Evolutionary conservation across 2,113 vertebrate genomes (phyloP).

Genomic region (Myrmophylax atrothorax): DNA sequence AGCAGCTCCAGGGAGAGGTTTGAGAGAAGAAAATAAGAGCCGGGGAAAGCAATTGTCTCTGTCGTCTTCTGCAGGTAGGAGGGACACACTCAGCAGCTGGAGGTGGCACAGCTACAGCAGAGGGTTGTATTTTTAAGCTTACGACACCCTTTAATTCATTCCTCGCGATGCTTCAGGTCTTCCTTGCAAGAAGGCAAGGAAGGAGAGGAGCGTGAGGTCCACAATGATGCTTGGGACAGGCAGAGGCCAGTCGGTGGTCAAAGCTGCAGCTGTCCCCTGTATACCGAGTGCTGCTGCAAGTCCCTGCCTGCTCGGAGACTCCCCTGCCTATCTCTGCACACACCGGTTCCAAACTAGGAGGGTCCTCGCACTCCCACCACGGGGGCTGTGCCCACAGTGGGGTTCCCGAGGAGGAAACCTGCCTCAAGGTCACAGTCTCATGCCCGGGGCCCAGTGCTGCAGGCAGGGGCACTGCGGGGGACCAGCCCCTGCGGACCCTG

Average conservation of each 20-base stretch:
- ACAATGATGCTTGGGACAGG: background rate
- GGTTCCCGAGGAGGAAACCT: background rate
- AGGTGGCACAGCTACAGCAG: conserved; percentile 49
- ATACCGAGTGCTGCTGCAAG: background rate
- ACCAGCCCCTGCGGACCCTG: background rate
- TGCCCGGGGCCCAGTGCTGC: background rate
- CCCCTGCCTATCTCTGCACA: background rate
- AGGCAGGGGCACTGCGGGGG: background rate
- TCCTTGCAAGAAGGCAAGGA: background rate
- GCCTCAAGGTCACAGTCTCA: background rate
- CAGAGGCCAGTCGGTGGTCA: background rate
- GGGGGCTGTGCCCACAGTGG: fast-evolving
- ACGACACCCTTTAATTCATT: background rate
- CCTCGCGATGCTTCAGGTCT: background rate
- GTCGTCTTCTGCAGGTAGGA: conserved; percentile 39
- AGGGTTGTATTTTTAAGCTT: conserved; percentile 3
- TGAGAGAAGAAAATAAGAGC: background rate
- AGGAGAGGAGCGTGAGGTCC: background rate
- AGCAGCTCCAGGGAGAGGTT: background rate
- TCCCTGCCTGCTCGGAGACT: background rate
- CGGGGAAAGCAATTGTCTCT: background rate
- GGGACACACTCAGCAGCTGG: background rate
- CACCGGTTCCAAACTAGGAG: fast-evolving
- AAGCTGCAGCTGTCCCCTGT: background rate
- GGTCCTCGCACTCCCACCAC: fast-evolving